These are phyloP conservation scores for Heterodera carotae DNA, from an alignment of 1,140 invertebrate species.

Conservation along the genomic window DNA sequence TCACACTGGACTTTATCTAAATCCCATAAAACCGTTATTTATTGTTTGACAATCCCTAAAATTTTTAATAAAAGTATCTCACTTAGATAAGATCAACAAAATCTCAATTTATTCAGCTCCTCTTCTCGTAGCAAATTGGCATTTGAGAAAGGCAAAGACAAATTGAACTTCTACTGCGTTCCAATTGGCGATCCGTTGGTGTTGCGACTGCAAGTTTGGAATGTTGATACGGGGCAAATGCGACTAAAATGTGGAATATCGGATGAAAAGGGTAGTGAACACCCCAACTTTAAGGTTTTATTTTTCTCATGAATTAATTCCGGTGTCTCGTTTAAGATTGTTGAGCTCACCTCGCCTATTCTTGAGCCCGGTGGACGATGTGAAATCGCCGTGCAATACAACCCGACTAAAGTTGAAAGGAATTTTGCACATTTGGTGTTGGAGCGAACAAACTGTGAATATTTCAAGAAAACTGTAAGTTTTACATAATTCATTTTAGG, in stretches of 20 bases:
- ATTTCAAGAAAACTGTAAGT: slow-evolving; percentile 18
- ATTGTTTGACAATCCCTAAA: too few species aligned
- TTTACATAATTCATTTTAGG: neutral
- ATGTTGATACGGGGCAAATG: slow-evolving; percentile 22
- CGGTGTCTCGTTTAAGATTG: neutral
- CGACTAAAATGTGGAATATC: slow-evolving; percentile 15
- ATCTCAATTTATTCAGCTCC: neutral
- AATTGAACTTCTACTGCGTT: slow-evolving; percentile 24
- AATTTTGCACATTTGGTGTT: slow-evolving; percentile 21
- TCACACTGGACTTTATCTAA: too few species aligned
- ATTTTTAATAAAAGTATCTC: too few species aligned
- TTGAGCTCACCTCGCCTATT: slow-evolving; percentile 20
- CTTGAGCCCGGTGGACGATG: slow-evolving; percentile 18
- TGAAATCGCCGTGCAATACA: slow-evolving; percentile 30
- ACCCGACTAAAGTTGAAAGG: slow-evolving; percentile 26
- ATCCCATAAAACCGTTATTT: too few species aligned
- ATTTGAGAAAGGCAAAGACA: slow-evolving; percentile 12
- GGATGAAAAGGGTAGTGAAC: neutral
- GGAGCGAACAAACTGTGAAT: slow-evolving; percentile 19
- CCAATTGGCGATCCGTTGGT: slow-evolving; percentile 16
- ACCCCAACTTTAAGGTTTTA: slow-evolving; percentile 24
- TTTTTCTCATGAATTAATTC: neutral
- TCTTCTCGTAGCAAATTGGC: slow-evolving; percentile 16
- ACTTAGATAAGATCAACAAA: too few species aligned
- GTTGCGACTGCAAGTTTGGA: slow-evolving; percentile 22